These are phyloP conservation scores for Apistogramma diplotaenia DNA, from an alignment of 2,113 vertebrate species.

Conservation along the genomic window DNA sequence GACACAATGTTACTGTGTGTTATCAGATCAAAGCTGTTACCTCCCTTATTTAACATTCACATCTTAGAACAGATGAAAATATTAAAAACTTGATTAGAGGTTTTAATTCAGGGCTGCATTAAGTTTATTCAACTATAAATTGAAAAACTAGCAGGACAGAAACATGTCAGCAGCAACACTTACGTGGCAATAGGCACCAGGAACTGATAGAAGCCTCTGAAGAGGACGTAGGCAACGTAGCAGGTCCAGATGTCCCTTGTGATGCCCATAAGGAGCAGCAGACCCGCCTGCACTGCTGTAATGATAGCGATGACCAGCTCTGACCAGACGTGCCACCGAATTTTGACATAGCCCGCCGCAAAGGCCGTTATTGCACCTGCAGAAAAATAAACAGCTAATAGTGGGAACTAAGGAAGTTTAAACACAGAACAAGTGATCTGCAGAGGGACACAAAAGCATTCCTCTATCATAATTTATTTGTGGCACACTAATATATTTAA, in stretches of 20 bases:
- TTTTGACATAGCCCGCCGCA: constrained; percentile 81
- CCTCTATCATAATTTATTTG: not conserved
- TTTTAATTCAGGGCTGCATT: not conserved
- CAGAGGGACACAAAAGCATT: fast-evolving
- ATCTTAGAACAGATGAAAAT: too few relatives aligned
- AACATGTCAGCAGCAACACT: constrained; percentile 43
- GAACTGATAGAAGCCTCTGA: constrained; percentile 90
- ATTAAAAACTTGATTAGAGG: too few relatives aligned
- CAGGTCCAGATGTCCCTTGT: constrained; percentile 86
- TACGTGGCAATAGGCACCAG: constrained; percentile 94
- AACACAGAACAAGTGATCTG: not conserved
- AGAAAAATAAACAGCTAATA: not conserved
- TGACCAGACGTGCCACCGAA: constrained; percentile 89
- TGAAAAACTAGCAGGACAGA: not conserved
- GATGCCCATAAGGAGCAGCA: constrained; percentile 85
- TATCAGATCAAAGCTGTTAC: fast-evolving
- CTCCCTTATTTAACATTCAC: too few relatives aligned
- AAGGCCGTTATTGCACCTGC: constrained; percentile 86
- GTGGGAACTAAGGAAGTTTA: not conserved
- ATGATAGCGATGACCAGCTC: constrained; percentile 84
- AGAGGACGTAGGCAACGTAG: constrained; percentile 84
- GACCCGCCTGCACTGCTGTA: constrained; percentile 82
- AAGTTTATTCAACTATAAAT: not conserved
- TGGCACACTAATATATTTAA: not conserved
- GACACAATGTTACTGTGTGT: not conserved